These are phyloP conservation scores for Pelodiscus sinensis DNA, from an alignment of 2,113 vertebrate species.

Conservation along the genomic window DNA sequence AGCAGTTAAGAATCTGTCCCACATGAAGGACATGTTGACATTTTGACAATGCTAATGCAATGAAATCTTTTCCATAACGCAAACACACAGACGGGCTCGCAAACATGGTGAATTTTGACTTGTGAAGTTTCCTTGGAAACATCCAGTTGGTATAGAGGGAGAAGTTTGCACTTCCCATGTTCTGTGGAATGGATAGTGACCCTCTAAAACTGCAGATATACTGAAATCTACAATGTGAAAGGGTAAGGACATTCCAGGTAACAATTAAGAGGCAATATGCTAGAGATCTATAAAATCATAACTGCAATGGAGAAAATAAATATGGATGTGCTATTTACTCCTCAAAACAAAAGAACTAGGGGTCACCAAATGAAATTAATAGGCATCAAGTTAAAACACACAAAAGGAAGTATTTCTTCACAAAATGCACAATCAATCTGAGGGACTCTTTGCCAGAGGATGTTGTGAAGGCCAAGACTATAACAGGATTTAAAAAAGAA, in stretches of 20 bases:
- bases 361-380: no score
- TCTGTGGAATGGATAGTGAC: background rate
- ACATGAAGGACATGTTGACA: background rate
- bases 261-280: no score
- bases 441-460: no score
- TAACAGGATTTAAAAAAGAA: no score
- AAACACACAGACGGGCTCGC: background rate
- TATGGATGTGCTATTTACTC: no score
- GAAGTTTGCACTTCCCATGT: background rate
- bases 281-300: no score
- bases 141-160: background rate
- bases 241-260: background rate
- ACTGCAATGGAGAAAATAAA: no score
- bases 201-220: background rate
- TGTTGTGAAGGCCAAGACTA: no score
- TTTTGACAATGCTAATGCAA: background rate
- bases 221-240: rapidly evolving
- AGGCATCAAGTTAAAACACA: no score
- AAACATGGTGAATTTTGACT: background rate
- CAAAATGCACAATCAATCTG: no score
- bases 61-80: background rate
- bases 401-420: no score
- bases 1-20: background rate
- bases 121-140: background rate
- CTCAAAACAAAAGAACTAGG: no score